Percentiles rank a stretch among this genome's conserved stretches.
These are phyloP conservation scores for Thyatira batis DNA, from an alignment of 2,888 invertebrate genomes.

Conservation along the genomic window DNA sequence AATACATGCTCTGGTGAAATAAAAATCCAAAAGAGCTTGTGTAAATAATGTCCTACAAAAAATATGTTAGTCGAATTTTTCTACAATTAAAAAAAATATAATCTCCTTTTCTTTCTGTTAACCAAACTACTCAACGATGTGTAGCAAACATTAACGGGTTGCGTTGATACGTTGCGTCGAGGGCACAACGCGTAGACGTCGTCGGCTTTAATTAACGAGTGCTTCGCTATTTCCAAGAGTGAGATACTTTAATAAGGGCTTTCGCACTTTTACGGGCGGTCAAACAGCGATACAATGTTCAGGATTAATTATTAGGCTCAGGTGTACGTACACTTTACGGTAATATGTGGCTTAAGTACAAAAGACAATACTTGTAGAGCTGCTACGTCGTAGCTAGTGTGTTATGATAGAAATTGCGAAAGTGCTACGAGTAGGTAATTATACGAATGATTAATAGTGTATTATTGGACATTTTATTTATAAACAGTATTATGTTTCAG, in stretches of 20 bases:
- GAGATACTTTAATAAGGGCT: constrained; percentile 1
- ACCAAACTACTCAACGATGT: constrained; percentile 12
- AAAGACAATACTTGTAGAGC: background rate
- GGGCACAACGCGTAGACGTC: constrained; percentile 34
- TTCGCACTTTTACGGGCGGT: background rate
- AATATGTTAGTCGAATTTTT: too few relatives aligned
- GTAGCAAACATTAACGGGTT: constrained; percentile 33
- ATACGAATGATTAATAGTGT: too few relatives aligned
- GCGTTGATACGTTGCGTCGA: constrained; percentile 33
- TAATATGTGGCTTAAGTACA: background rate
- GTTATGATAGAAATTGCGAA: too few relatives aligned
- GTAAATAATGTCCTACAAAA: too few relatives aligned
- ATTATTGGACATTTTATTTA: too few relatives aligned
- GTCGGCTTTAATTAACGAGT: constrained; percentile 31
- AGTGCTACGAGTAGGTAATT: too few relatives aligned
- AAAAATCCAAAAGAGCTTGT: too few relatives aligned
- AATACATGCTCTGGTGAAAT: too few relatives aligned
- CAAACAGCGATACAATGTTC: background rate
- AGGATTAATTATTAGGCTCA: background rate
- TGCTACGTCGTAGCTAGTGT: too few relatives aligned
- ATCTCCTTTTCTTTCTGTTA: background rate
- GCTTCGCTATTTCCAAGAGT: constrained; percentile 9
- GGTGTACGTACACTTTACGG: background rate
- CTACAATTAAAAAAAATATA: background rate
- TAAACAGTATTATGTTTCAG: too few relatives aligned